Base-by-base conservation (phyloP, 1,140 invertebrate genomes). In the Drosophila oshimai region DNA sequence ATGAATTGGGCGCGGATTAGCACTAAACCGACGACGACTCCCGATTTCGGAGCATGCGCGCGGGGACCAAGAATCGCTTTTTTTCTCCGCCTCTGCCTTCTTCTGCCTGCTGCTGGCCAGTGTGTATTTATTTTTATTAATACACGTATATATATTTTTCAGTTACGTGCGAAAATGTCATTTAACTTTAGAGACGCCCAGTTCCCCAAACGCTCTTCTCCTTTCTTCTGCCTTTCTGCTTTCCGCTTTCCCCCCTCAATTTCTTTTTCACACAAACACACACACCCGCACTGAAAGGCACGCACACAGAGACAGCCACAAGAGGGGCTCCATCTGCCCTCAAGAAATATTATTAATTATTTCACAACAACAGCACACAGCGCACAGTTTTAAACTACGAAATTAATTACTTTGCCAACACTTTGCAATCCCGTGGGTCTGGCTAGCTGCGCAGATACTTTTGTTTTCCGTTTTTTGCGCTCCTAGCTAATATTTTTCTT, bases 51-150 rank as follows among this genome's bases (percentile, higher is more conserved):
- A 58, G 51, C 71, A 74, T 74, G 71, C 70, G 65, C 67, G 45
- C 36, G 41, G 53, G 37, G 34, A 31, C 49, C 33, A 54, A 41
- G 33, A 33, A 61, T 34, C 36, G 45, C 65, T 57, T 49, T 55
- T 73, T 64, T 72, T 65, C 51, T 41, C 57, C 46, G 49, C 42
- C 44, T 72, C 37, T 28, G 57, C 26, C 57, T 72, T 26, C 57
- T 72, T 60, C 45, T 47, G 37, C 68, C 54, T 71, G 44, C 54
- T 71, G 44, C 68, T 71, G 68, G 54, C 44, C 67, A 73, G 69
- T 73, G 70, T 73, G 70, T 73, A 73, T 73, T 73, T 73, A 73
- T 74, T 74, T 74, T 74, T 73, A 74, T 74, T 74, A 74, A 74
- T 74, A 74, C 58, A 74, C 45, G 61, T 74, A 74, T 74, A 68